phyloP scores from a whole-genome alignment of 2,113 vertebrate species.

The Elanoides forficatus region DNA sequence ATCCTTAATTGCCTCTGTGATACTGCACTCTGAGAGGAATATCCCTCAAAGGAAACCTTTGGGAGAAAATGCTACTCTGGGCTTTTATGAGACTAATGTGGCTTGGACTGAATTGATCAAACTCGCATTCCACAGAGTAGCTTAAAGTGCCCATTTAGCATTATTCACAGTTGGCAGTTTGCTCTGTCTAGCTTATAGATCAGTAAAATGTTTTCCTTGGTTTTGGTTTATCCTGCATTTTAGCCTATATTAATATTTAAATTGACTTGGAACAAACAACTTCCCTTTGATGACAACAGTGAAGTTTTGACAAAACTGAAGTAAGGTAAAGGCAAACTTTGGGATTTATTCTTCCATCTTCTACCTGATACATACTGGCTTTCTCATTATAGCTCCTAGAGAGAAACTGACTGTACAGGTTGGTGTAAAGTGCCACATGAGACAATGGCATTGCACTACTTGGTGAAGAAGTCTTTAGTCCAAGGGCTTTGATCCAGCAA shows the following conservation, averaged over 20 bases:
- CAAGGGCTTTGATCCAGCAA: neutral
- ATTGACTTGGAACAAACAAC: neutral
- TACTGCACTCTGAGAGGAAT: neutral
- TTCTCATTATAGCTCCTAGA: neutral
- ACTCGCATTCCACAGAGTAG: neutral
- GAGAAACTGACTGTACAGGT: neutral
- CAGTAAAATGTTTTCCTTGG: neutral
- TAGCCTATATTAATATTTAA: slow-evolving; percentile 18
- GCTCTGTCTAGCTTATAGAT: neutral
- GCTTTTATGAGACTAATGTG: slow-evolving; percentile 42
- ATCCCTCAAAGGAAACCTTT: slow-evolving; percentile 14
- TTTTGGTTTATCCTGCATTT: neutral
- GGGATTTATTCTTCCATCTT: neutral
- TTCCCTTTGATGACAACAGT: neutral
- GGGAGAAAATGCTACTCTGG: slow-evolving; percentile 5
- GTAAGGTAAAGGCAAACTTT: neutral
- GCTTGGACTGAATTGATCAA: slow-evolving; percentile 37
- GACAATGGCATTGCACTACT: neutral
- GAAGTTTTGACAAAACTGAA: neutral
- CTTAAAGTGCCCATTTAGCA: slow-evolving; percentile 24
- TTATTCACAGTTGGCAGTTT: neutral
- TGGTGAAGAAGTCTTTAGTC: neutral
- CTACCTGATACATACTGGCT: neutral
- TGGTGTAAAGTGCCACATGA: neutral
- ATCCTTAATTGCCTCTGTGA: slow-evolving; percentile 22